Percentiles rank a stretch among this genome's conserved stretches.
These are phyloP conservation scores for Zoanthus gigantus DNA, from an alignment of 92 coral and sea anemone species.

Conservation along the genomic window DNA sequence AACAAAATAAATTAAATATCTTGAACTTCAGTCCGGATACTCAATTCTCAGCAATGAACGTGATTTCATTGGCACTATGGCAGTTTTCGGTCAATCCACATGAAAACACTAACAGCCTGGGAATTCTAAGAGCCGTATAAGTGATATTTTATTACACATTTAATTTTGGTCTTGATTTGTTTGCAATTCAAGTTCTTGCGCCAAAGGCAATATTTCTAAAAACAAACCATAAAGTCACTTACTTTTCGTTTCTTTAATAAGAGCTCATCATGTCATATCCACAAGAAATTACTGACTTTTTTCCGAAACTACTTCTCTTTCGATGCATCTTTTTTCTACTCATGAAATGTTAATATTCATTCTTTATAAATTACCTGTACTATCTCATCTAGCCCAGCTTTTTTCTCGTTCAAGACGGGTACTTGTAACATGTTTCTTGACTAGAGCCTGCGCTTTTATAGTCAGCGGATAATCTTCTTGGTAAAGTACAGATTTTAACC, in stretches of 20 bases:
- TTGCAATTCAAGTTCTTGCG: not conserved
- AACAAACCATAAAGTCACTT: not conserved
- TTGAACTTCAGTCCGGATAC: too few relatives aligned
- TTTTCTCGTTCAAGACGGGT: constrained; percentile 11
- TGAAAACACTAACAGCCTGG: too few relatives aligned
- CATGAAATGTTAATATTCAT: constrained; percentile 17
- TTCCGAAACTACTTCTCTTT: not conserved
- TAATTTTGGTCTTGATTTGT: not conserved
- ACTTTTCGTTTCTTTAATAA: not conserved
- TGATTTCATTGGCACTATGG: too few relatives aligned
- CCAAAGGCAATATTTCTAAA: not conserved
- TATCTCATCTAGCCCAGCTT: not conserved
- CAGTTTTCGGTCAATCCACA: too few relatives aligned
- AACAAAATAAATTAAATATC: too few relatives aligned
- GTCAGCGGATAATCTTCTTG: constrained; percentile 10
- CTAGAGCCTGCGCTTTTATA: constrained; percentile 21
- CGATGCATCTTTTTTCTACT: not conserved
- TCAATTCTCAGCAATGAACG: too few relatives aligned
- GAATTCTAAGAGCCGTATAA: too few relatives aligned
- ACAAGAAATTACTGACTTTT: not conserved
- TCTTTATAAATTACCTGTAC: constrained; percentile 25
- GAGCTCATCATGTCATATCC: not conserved
- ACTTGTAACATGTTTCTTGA: constrained; percentile 19
- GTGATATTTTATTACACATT: not conserved
- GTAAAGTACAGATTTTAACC: too few relatives aligned